Base-by-base conservation (phyloP, 1,140 invertebrate species). In the Platyura marginata region DNA sequence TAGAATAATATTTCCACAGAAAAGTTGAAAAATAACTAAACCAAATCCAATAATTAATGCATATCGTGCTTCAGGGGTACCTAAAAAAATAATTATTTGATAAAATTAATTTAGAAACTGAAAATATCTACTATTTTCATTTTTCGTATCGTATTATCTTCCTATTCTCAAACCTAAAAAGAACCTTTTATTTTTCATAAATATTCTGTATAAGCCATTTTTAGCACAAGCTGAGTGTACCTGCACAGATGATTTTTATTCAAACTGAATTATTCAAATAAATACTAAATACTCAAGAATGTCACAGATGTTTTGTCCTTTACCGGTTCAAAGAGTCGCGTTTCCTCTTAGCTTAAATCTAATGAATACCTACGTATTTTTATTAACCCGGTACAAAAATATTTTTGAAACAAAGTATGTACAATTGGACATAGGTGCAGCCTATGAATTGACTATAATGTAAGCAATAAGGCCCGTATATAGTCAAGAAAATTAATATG, bases 351-450 rank as follows among this genome's bases (percentile, higher is more conserved):
- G n/a, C n/a, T n/a, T n/a, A n/a, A n/a, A n/a, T n/a, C n/a, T n/a
- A n/a, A n/a, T n/a, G n/a, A n/a, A n/a, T n/a, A n/a, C n/a, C n/a
- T n/a, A n/a, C n/a, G n/a, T n/a, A n/a, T n/a, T 42, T 4, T 15
- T 21, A 8, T 16, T 42, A 29, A 23, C 16, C 2, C 32, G n/a
- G 0, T 41, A 45, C 11, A 58, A 50, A 13, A 41, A 47, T 13
- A 52, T 55, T 0, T 57, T 20, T 9, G 57, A 52, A 0, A 48
- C 40, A 13, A 41, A 46, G 6, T 50, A 54, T n/a, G n/a, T n/a
- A n/a, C n/a, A n/a, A n/a, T n/a, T n/a, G n/a, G n/a, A n/a, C n/a
- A n/a, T n/a, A n/a, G n/a, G n/a, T n/a, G n/a, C n/a, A n/a, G n/a
- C n/a, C n/a, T n/a, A n/a, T n/a, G n/a, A n/a, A n/a, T n/a, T n/a